Base-by-base conservation (phyloP, 2,888 invertebrate genomes). In the Meloe dianella region DNA sequence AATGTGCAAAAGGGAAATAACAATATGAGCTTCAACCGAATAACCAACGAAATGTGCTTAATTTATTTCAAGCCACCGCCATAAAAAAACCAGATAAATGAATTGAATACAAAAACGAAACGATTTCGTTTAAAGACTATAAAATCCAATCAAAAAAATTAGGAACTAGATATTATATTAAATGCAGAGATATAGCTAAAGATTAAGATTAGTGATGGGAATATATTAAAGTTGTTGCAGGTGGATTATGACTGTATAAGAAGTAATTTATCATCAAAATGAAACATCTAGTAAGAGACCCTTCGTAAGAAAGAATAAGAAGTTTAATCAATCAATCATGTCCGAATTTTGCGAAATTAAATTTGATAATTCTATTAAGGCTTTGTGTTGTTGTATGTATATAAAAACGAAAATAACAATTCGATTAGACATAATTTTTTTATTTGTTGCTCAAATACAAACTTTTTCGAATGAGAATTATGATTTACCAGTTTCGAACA, bases 301-400 rank as follows among this genome's bases (percentile, higher is more conserved):
- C 8, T 29, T 14, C 58, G 17, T 41, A 41, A 41, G 27, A n/a
- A 41, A 35, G 12, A 57, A 24, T n/a, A 57, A 41, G 9, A 7
- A n/a, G 2, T 58, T 30, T 30, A 58, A 58, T 58, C 58, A 30
- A 58, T 58, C 58, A 58, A 58, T 58, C n/a, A 29, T 35, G 9
- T 20, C 32, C 14, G 32, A 58, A 58, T 32, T 30, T 29, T 57
- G 17, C 29, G 29, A 57, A 29, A 57, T 57, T 57, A 57, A 57
- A 57, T 57, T 57, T n/a, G 20, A n/a, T 2, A n/a, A 9, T 30
- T n/a, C 5, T 22, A 56, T 14, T 56, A 24, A 24, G 27, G 27
- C 22, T n/a, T n/a, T n/a, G n/a, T n/a, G 10, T 32, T 10, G 35
- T 58, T 57, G 17, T 32, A 1, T 10, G n/a, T n/a, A n/a, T 32